phyloP scores from a whole-genome alignment of 1,140 invertebrate genomes.

The Drosophila gunungcola region DNA sequence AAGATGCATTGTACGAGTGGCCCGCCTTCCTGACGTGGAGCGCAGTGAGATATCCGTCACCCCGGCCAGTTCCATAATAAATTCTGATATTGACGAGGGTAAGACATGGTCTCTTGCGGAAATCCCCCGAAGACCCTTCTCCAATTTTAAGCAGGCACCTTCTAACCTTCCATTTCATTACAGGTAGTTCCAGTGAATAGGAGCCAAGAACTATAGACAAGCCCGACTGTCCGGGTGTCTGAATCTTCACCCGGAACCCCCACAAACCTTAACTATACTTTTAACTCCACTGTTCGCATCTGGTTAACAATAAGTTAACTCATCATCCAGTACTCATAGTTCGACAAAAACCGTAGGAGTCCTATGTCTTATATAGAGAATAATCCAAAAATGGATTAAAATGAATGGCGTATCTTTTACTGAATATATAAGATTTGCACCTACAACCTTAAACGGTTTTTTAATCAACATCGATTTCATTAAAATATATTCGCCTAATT shows the following conservation, averaged over 20 bases:
- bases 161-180: neutral
- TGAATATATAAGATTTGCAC: no score
- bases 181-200: constrained; percentile 11
- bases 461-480: no score
- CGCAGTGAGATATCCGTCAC: constrained; percentile 68
- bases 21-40: constrained; percentile 56
- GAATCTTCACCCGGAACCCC: neutral
- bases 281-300: neutral
- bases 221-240: neutral
- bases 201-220: neutral
- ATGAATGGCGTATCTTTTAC: no score
- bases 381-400: neutral
- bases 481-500: no score
- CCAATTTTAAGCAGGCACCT: neutral
- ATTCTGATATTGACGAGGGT: constrained; percentile 61
- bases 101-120: neutral
- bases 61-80: constrained; percentile 70
- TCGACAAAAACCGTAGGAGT: neutral
- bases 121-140: neutral
- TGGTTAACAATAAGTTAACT: neutral
- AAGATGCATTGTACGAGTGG: constrained; percentile 63
- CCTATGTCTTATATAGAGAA: neutral
- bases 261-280: neutral
- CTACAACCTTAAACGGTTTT: no score
- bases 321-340: neutral